Conservation (phyloP, 2,113 vertebrate species). For the Dascyllus trimaculatus region DNA sequence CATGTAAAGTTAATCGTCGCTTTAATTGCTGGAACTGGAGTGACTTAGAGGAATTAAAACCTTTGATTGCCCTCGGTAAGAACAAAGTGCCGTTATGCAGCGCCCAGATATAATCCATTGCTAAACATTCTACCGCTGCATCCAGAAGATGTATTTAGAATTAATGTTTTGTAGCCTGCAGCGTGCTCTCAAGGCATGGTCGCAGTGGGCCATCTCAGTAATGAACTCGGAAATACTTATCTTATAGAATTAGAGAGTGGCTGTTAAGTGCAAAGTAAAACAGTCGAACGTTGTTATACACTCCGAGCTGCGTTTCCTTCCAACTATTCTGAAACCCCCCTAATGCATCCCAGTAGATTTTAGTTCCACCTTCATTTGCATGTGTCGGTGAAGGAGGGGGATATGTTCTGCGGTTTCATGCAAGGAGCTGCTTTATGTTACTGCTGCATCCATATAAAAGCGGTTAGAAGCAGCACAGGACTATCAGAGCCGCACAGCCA, state of each 20-base stretch:
- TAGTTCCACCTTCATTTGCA: constrained; percentile 49
- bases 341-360: constrained; percentile 31
- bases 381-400: constrained; percentile 24
- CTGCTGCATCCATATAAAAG: neutral
- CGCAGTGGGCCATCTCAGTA: constrained; percentile 5
- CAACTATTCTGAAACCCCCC: constrained; percentile 1
- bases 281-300: constrained; percentile 23
- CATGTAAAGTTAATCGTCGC: no score
- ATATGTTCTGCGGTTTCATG: neutral
- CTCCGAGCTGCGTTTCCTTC: constrained; percentile 16
- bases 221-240: constrained; percentile 37
- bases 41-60: constrained; percentile 8
- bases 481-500: constrained; percentile 30
- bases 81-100: neutral
- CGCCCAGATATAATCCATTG: neutral
- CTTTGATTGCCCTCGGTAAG: neutral
- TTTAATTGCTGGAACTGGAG: neutral
- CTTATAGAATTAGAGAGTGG: constrained; percentile 22
- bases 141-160: constrained; percentile 8
- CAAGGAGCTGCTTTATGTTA: constrained; percentile 16
- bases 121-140: constrained; percentile 5
- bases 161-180: constrained; percentile 14
- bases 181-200: constrained; percentile 3
- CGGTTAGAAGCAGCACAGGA: constrained; percentile 15
- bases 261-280: constrained; percentile 16